Conservation (phyloP, 53 echinoderm and acorn worm genomes). For the Temnopleurus reevesii region DNA sequence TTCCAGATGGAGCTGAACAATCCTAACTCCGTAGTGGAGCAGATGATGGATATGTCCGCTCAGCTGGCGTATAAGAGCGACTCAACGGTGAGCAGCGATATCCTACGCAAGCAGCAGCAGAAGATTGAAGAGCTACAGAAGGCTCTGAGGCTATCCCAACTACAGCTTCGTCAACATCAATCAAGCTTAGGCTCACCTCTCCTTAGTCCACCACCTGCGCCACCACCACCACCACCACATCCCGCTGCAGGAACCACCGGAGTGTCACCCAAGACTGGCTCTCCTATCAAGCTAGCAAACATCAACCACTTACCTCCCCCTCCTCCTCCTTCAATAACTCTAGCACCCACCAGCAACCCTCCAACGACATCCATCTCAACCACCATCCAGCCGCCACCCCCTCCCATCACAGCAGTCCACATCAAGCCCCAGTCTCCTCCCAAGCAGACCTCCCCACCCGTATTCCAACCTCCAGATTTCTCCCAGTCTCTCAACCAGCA, state of each 20-base stretch:
- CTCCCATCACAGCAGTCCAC: conserved; percentile 21
- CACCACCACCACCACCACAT: conserved; percentile 59
- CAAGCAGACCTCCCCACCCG: conserved; percentile 59
- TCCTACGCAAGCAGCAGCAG: conserved; percentile 84
- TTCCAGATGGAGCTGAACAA: conserved; percentile 56
- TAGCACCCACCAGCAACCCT: conserved; percentile 34
- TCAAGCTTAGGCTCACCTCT: conserved; percentile 41
- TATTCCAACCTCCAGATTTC: conserved; percentile 85
- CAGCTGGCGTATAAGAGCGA: background rate
- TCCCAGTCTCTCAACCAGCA: conserved; percentile 78
- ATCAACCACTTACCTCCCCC: conserved; percentile 43
- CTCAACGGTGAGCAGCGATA: conserved; percentile 62
- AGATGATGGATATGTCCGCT: conserved; percentile 80
- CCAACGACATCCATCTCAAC: background rate
- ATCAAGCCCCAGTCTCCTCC: conserved; percentile 62
- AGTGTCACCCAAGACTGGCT: background rate
- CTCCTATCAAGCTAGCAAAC: conserved; percentile 38
- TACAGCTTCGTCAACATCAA: conserved; percentile 74
- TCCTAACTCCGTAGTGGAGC: conserved; percentile 55
- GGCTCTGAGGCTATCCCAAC: conserved; percentile 80
- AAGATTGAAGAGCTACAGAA: conserved; percentile 91
- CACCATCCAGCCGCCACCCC: background rate
- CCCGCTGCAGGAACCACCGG: background rate
- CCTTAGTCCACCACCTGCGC: conserved; percentile 72
- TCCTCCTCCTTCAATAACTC: background rate